A percentile compares a stretch with the other conserved stretches of the same genome.
Evolutionary conservation across 2,888 invertebrate species (phyloP).

Genomic region (Sinotaia quadrata): DNA sequence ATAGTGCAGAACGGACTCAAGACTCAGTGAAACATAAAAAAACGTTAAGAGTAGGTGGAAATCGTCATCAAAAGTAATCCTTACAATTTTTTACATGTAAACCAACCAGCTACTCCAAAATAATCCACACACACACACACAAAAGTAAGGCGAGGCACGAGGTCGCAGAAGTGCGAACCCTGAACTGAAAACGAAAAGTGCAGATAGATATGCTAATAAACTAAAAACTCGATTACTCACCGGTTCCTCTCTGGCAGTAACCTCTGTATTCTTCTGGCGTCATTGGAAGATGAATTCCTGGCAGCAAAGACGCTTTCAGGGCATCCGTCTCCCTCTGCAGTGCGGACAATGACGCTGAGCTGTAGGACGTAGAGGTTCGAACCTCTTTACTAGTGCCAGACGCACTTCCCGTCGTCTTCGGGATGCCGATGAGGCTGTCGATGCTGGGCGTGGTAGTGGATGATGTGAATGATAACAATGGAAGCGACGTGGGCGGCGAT

Average conservation of each 20-base stretch:
- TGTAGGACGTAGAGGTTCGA: neutral
- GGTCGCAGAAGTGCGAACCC: too few relatives aligned
- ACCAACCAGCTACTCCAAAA: too few relatives aligned
- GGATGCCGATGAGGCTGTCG: neutral
- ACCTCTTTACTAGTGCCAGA: neutral
- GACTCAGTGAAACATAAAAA: too few relatives aligned
- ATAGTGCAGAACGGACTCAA: too few relatives aligned
- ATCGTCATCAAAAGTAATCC: too few relatives aligned
- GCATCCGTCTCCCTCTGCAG: slow-evolving; percentile 39
- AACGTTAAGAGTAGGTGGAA: too few relatives aligned
- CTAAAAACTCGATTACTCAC: slow-evolving; percentile 25
- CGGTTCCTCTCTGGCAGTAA: slow-evolving; percentile 40
- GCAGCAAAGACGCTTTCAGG: slow-evolving; percentile 37
- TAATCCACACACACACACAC: too few relatives aligned
- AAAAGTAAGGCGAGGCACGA: too few relatives aligned
- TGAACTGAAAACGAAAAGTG: too few relatives aligned
- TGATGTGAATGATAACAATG: slow-evolving; percentile 13
- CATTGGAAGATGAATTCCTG: slow-evolving; percentile 31
- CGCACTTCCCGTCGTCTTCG: neutral
- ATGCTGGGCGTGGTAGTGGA: slow-evolving; percentile 7
- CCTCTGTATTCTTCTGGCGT: slow-evolving; percentile 41
- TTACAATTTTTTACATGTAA: too few relatives aligned
- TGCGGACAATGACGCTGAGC: slow-evolving; percentile 34
- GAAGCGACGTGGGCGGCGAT: slow-evolving; percentile 13
- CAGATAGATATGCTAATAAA: too few relatives aligned